Conservation (phyloP, 2,113 vertebrate species). For the Salminus brasiliensis region DNA sequence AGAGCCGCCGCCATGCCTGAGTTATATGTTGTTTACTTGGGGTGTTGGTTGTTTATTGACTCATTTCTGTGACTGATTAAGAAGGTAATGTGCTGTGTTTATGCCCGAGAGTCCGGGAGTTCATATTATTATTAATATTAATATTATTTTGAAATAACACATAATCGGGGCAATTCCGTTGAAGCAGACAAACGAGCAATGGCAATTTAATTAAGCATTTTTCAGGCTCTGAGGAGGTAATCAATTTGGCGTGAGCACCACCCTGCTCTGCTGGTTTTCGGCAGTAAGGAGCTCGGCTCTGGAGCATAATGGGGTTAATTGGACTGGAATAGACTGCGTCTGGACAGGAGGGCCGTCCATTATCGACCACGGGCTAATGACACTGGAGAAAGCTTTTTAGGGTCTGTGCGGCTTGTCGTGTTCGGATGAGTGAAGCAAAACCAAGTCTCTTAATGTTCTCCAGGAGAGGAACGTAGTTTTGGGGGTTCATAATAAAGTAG, state of each 20-base stretch:
- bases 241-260: conserved; percentile 33
- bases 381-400: conserved; percentile 22
- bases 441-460: not conserved
- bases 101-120: not conserved
- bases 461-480: not conserved
- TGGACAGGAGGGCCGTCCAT: not conserved
- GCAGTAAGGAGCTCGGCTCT: conserved; percentile 31
- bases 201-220: not conserved
- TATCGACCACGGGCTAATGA: conserved; percentile 1
- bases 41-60: conserved; percentile 11
- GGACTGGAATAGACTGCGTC: conserved; percentile 26
- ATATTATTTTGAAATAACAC: conserved; percentile 1
- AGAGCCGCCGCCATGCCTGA: conserved; percentile 13
- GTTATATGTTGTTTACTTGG: conserved; percentile 20
- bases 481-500: not conserved
- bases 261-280: conserved; percentile 26
- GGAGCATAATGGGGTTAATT: conserved; percentile 41
- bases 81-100: not conserved
- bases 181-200: not conserved
- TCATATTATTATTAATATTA: not conserved
- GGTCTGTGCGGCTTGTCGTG: not conserved
- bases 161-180: conserved; percentile 6
- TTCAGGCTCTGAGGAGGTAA: not conserved
- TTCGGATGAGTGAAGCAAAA: not conserved
- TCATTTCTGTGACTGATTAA: conserved; percentile 11